These are phyloP conservation scores for Hirtodrosophila confusa DNA, from an alignment of 2,888 invertebrate species.

Conservation along the genomic window DNA sequence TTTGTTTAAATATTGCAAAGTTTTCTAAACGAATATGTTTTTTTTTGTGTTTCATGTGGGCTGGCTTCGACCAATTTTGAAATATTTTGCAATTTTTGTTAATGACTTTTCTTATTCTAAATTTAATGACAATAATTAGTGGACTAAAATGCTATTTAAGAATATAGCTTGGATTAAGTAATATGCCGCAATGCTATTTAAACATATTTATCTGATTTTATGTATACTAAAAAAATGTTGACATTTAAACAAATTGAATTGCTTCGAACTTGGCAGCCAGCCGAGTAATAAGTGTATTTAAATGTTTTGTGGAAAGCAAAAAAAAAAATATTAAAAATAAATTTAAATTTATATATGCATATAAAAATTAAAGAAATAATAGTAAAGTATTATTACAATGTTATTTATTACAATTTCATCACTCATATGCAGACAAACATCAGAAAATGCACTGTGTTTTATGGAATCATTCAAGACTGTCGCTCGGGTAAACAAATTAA, in stretches of 20 bases:
- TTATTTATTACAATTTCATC: slow-evolving; percentile 10
- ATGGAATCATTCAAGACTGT: slow-evolving; percentile 10
- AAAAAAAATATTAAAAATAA: neutral
- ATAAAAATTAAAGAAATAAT: slow-evolving; percentile 1
- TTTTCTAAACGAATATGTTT: slow-evolving; percentile 4
- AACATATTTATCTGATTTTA: slow-evolving; percentile 5
- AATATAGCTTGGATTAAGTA: slow-evolving; percentile 24
- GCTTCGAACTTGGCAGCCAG: slow-evolving; percentile 50
- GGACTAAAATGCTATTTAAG: slow-evolving; percentile 3
- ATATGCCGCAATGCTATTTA: slow-evolving; percentile 9
- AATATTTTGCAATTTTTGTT: slow-evolving; percentile 2
- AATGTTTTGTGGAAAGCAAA: slow-evolving; percentile 20
- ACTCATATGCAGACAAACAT: slow-evolving; percentile 7
- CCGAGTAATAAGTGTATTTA: slow-evolving; percentile 50
- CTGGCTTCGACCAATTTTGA: neutral
- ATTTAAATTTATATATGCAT: slow-evolving; percentile 16
- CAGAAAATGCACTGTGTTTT: slow-evolving; percentile 22
- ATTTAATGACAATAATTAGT: slow-evolving; percentile 19
- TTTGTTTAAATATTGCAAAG: slow-evolving; percentile 32
- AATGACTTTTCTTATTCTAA: slow-evolving; percentile 1
- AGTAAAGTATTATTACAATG: slow-evolving; percentile 4
- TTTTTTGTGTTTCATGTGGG: neutral
- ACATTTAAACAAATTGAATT: slow-evolving; percentile 46
- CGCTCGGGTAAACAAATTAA: slow-evolving; percentile 8
- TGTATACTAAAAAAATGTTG: slow-evolving; percentile 4